phyloP scores from a whole-genome alignment of 2,113 vertebrate genomes.

The Centropus unirufus region DNA sequence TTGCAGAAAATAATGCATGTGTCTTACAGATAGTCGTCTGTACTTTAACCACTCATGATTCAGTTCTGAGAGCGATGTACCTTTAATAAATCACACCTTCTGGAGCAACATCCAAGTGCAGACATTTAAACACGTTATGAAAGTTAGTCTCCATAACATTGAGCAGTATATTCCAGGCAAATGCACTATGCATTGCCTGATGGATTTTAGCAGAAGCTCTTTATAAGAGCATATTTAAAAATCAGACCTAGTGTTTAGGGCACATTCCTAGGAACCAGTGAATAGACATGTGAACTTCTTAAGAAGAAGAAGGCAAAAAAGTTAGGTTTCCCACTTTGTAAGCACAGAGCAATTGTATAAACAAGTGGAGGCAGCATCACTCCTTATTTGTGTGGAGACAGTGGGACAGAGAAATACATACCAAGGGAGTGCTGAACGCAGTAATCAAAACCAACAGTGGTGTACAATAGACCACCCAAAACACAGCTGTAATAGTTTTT shows the following conservation, averaged over 20 bases:
- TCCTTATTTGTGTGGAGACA: slow-evolving; percentile 40
- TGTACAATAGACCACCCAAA: slow-evolving; percentile 69
- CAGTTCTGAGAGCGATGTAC: neutral
- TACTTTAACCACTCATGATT: slow-evolving; percentile 4
- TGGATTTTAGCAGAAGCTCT: neutral
- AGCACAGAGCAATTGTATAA: slow-evolving; percentile 8
- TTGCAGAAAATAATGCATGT: neutral
- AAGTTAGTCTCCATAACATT: neutral
- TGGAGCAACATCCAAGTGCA: neutral
- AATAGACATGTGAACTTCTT: neutral
- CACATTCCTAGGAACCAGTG: fast-evolving
- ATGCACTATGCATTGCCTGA: neutral
- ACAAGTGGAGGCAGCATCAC: slow-evolving; percentile 14
- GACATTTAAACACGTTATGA: neutral
- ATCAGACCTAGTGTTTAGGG: neutral
- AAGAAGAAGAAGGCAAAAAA: neutral
- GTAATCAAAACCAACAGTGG: slow-evolving; percentile 64
- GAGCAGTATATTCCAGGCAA: neutral
- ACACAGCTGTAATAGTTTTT: slow-evolving; percentile 59
- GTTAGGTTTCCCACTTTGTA: neutral
- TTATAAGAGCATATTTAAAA: neutral
- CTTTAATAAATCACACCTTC: neutral
- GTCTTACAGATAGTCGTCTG: neutral
- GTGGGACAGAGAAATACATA: slow-evolving; percentile 27
- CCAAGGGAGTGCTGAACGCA: neutral